A percentile compares a stretch with the other conserved stretches of the same genome.
phyloP scores from a whole-genome alignment of 1,140 invertebrate genomes.

The Drosophila suzukii region DNA sequence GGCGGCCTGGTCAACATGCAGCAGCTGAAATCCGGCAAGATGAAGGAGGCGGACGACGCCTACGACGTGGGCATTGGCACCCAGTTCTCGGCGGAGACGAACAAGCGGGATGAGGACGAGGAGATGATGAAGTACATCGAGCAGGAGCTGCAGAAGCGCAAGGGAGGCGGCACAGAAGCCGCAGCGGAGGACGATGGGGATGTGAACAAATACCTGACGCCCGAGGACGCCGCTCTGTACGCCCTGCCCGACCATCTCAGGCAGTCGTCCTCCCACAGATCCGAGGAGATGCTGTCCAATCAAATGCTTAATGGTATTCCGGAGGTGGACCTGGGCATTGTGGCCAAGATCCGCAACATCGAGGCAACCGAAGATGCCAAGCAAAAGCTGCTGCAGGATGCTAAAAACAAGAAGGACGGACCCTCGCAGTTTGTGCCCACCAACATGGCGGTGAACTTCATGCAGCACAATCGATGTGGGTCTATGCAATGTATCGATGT shows the following conservation, averaged over 20 bases:
- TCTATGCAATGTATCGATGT: not conserved
- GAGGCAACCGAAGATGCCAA: constrained; percentile 99
- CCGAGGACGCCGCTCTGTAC: constrained; percentile 93
- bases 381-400: constrained; percentile 94
- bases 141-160: constrained; percentile 94
- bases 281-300: constrained; percentile 99
- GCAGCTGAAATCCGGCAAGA: constrained; percentile 91
- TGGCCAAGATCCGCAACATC: constrained; percentile 98
- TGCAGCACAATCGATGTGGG: constrained; percentile 97
- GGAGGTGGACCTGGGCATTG: constrained; percentile 99
- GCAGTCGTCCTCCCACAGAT: constrained; percentile 91
- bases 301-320: constrained; percentile 99
- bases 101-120: constrained; percentile 98
- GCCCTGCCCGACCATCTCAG: constrained; percentile 95
- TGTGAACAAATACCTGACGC: constrained; percentile 90
- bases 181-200: constrained; percentile 60
- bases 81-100: constrained; percentile 98
- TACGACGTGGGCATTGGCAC: constrained; percentile 97
- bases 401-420: constrained; percentile 95
- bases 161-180: constrained; percentile 86
- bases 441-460: constrained; percentile 99
- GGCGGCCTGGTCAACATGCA: constrained; percentile 97
- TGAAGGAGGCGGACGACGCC: constrained; percentile 90
- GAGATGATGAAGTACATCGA: constrained; percentile 99
- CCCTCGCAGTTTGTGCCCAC: constrained; percentile 98